Conservation (phyloP, 2,797 vertebrate genomes). For the Buphagus erythrorhynchus region DNA sequence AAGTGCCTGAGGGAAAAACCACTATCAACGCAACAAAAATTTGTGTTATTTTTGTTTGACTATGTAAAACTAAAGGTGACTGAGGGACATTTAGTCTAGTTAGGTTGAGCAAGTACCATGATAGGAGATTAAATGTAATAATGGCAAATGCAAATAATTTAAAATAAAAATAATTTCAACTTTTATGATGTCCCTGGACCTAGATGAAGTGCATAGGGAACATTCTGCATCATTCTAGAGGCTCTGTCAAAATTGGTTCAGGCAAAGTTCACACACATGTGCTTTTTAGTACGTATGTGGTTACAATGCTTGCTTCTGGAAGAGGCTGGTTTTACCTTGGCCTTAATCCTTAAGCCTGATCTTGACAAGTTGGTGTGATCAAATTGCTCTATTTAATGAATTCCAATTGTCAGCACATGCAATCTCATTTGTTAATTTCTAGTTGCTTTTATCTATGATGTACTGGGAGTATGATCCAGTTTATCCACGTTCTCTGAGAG, state of each 20-base stretch:
- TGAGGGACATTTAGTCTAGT: neutral
- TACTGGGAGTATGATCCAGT: neutral
- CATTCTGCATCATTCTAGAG: neutral
- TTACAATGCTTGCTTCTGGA: neutral
- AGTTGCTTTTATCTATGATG: neutral
- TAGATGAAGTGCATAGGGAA: neutral
- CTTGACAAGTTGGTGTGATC: neutral
- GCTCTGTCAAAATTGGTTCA: neutral
- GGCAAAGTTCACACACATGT: rapidly evolving
- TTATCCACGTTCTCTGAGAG: neutral
- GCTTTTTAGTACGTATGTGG: neutral
- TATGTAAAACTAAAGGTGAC: neutral
- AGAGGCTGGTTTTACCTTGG: neutral
- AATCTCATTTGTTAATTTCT: neutral
- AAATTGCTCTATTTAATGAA: neutral
- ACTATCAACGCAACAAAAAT: neutral
- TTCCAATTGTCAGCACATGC: neutral
- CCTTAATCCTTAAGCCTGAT: neutral
- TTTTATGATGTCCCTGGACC: neutral
- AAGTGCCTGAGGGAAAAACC: neutral
- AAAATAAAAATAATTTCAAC: neutral
- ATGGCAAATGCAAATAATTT: neutral
- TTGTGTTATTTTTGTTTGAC: neutral
- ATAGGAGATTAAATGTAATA: neutral
- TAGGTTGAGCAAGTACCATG: neutral